Evolutionary conservation across 2,888 invertebrate genomes (phyloP).

Genomic region (Silvanus unidentatus): DNA sequence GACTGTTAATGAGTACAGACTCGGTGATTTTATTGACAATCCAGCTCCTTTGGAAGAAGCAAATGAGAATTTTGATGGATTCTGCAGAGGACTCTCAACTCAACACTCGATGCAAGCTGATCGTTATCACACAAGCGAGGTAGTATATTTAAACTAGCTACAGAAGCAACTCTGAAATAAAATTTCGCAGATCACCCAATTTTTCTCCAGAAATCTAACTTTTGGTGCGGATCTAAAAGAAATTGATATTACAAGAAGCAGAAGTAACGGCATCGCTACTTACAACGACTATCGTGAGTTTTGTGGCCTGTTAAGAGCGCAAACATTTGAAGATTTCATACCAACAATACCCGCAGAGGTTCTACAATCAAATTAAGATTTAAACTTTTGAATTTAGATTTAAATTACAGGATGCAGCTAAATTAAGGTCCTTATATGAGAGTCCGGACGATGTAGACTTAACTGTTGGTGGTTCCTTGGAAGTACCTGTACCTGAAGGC

Average conservation of each 20-base stretch:
- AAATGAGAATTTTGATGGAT: slow-evolving; percentile 63
- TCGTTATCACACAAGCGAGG: slow-evolving; percentile 70
- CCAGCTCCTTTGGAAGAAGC: slow-evolving; percentile 61
- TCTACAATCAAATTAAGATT: slow-evolving; percentile 40
- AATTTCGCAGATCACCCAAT: slow-evolving; percentile 56
- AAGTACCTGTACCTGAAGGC: slow-evolving; percentile 69
- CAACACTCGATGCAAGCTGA: slow-evolving; percentile 75
- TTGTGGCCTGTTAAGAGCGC: slow-evolving; percentile 66
- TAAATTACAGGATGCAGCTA: slow-evolving; percentile 56
- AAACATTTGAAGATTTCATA: slow-evolving; percentile 61
- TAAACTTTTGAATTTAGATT: neutral
- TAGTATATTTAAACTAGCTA: slow-evolving; percentile 42
- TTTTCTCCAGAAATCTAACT: slow-evolving; percentile 61
- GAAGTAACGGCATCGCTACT: slow-evolving; percentile 78
- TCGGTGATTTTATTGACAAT: slow-evolving; percentile 67
- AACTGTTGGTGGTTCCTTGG: slow-evolving; percentile 78
- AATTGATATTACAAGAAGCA: slow-evolving; percentile 76
- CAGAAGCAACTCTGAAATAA: neutral
- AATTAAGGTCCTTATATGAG: slow-evolving; percentile 60
- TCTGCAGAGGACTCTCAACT: slow-evolving; percentile 68
- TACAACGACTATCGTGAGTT: slow-evolving; percentile 73
- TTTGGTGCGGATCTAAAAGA: slow-evolving; percentile 78
- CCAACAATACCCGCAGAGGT: slow-evolving; percentile 61
- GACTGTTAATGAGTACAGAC: slow-evolving; percentile 52
- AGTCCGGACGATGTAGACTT: slow-evolving; percentile 78